These are phyloP conservation scores for Botia kubotai DNA, from an alignment of 2,797 vertebrate species.

Conservation along the genomic window DNA sequence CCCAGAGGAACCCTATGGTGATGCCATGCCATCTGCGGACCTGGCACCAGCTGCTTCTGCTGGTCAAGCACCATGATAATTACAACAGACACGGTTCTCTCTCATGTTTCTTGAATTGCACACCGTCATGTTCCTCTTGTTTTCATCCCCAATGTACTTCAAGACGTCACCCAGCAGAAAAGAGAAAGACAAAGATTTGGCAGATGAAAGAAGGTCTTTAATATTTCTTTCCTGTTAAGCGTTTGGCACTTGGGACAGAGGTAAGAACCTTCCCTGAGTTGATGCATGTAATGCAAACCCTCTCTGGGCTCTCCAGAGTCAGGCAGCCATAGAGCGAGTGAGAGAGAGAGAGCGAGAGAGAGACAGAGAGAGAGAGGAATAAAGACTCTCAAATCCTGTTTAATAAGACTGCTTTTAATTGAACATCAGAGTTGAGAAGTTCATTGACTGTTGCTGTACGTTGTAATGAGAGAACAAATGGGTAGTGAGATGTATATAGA, in stretches of 20 bases:
- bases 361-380: background rate
- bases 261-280: constrained; percentile 41
- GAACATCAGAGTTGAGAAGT: constrained; percentile 60
- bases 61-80: constrained; percentile 25
- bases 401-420: constrained; percentile 50
- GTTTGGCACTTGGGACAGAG: constrained; percentile 38
- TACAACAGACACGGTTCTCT: background rate
- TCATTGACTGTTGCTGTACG: constrained; percentile 42
- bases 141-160: constrained; percentile 44
- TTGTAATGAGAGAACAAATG: constrained; percentile 37
- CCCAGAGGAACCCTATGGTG: constrained; percentile 65
- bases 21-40: constrained; percentile 61
- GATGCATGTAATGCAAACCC: constrained; percentile 30
- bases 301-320: constrained; percentile 46
- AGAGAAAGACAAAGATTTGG: constrained; percentile 41
- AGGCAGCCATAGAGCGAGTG: background rate
- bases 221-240: constrained; percentile 39
- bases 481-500: background rate
- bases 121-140: constrained; percentile 34
- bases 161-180: constrained; percentile 58
- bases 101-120: constrained; percentile 15
- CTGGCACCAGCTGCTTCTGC: constrained; percentile 52
- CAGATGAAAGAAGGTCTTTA: constrained; percentile 4
- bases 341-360: constrained; percentile 9
- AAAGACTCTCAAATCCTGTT: constrained; percentile 22